Evolutionary conservation across 2,113 vertebrate species (phyloP).

Genomic region (Myotis yumanensis): DNA sequence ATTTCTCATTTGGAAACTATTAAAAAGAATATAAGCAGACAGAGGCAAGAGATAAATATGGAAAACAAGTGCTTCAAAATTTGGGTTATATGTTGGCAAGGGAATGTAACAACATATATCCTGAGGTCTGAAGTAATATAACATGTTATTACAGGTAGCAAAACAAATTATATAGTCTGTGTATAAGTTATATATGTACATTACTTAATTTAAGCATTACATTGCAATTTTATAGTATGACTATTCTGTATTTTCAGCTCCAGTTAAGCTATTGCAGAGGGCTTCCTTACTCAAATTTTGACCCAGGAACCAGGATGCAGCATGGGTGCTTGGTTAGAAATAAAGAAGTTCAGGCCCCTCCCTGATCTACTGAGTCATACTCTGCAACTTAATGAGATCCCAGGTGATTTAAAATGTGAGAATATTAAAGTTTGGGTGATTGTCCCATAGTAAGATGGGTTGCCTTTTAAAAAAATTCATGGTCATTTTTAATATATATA

Average conservation of each 20-base stretch:
- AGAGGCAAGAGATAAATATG: constrained; percentile 73
- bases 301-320: background rate
- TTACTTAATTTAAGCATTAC: constrained; percentile 27
- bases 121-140: background rate
- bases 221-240: background rate
- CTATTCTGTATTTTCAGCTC: background rate
- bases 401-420: background rate
- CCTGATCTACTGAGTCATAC: background rate
- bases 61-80: constrained; percentile 67
- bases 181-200: background rate
- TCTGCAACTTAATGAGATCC: background rate
- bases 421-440: background rate
- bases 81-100: background rate
- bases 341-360: background rate
- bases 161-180: background rate
- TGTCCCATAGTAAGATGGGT: background rate
- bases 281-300: background rate
- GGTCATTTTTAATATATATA: background rate
- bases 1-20: constrained; percentile 73
- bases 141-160: background rate
- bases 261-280: background rate
- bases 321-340: background rate
- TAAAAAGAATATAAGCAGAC: constrained; percentile 71
- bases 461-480: background rate
- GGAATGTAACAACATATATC: constrained; percentile 36